Conservation (phyloP, 2,797 vertebrate species). For the Selene dorsalis region DNA sequence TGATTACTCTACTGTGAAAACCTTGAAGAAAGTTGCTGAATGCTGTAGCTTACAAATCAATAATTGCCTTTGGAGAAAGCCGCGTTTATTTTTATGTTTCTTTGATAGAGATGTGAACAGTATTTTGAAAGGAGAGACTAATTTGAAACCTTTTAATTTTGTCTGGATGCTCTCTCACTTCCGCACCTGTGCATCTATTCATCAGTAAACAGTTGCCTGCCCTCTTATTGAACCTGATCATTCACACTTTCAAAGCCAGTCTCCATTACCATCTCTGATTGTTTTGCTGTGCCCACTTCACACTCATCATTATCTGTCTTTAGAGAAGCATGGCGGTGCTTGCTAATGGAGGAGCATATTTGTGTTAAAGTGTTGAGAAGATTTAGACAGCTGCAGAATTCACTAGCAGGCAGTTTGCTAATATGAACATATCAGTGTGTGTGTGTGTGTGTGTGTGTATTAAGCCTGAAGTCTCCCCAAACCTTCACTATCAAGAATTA, state of each 20-base stretch:
- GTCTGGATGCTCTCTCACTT: background rate
- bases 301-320: constrained; percentile 28
- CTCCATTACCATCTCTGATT: constrained; percentile 17
- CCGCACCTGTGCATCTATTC: constrained; percentile 12
- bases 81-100: background rate
- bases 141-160: background rate
- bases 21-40: constrained; percentile 14
- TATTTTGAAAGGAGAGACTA: background rate
- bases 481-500: constrained; percentile 41
- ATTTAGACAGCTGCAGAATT: constrained; percentile 71
- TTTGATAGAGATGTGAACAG: background rate
- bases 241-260: constrained; percentile 13
- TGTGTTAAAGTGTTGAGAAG: constrained; percentile 68
- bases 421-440: constrained; percentile 45
- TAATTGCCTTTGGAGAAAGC: constrained; percentile 9
- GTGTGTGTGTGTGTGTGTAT: constrained; percentile 43
- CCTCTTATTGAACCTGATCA: constrained; percentile 27
- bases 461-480: constrained; percentile 50
- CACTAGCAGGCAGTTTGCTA: constrained; percentile 62
- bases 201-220: constrained; percentile 6
- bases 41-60: constrained; percentile 18
- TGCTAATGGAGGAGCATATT: constrained; percentile 38
- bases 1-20: constrained; percentile 14
- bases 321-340: constrained; percentile 20
- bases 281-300: constrained; percentile 18